phyloP scores from a whole-genome alignment of 2,797 vertebrate genomes.

The Emys orbicularis region DNA sequence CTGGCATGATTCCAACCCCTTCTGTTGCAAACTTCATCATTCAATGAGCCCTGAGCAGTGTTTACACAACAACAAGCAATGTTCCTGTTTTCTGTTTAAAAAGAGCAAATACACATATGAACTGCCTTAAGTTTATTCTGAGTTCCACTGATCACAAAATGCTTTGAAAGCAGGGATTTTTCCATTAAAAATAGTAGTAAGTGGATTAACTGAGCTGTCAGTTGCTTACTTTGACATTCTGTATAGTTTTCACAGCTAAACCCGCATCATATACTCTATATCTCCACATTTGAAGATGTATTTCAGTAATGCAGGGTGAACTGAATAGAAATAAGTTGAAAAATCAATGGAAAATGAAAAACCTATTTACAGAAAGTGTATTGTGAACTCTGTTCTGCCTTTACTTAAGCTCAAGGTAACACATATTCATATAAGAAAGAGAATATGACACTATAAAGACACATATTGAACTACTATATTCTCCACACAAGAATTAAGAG shows the following conservation, averaged over 20 bases:
- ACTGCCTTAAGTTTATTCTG: not conserved
- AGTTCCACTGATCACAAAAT: not conserved
- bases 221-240: not conserved
- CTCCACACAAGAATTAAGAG: not conserved
- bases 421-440: not conserved
- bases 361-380: not conserved
- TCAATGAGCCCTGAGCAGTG: fast-evolving
- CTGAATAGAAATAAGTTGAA: conserved; percentile 24
- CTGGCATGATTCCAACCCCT: fast-evolving
- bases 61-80: fast-evolving
- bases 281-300: not conserved
- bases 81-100: not conserved
- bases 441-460: not conserved
- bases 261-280: not conserved
- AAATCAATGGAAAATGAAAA: not conserved
- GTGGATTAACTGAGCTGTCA: not conserved
- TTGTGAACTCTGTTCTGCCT: not conserved
- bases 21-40: not conserved
- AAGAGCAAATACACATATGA: not conserved
- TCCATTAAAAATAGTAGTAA: not conserved
- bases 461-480: not conserved
- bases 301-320: not conserved
- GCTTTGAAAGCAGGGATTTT: conserved; percentile 10
- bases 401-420: fast-evolving
- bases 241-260: not conserved